Percentiles rank a stretch among this genome's conserved stretches.
Conservation (phyloP, 1,140 invertebrate species). For the Lineus longissimus region DNA sequence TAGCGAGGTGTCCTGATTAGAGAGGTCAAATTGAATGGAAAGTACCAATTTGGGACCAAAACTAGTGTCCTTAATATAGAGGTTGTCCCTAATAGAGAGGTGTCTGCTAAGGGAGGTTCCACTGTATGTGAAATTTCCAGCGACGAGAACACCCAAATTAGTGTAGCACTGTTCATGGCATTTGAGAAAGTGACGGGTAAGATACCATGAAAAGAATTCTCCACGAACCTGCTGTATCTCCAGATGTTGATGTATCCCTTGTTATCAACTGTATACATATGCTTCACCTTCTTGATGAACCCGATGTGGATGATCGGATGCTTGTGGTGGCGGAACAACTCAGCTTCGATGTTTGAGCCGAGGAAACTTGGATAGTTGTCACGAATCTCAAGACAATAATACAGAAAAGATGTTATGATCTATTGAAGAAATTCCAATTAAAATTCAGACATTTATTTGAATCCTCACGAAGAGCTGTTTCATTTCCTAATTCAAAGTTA, state of each 20-base stretch:
- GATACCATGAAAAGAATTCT: too few relatives aligned
- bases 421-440: neutral
- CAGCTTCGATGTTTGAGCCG: slow-evolving; percentile 27
- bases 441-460: slow-evolving; percentile 1
- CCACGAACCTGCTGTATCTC: slow-evolving; percentile 29
- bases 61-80: too few relatives aligned
- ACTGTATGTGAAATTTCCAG: too few relatives aligned
- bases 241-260: slow-evolving; percentile 33
- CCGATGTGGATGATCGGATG: slow-evolving; percentile 24
- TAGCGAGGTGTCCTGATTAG: too few relatives aligned
- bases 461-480: neutral
- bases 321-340: slow-evolving; percentile 31
- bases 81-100: too few relatives aligned
- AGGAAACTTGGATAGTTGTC: slow-evolving; percentile 20
- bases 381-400: neutral
- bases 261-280: slow-evolving; percentile 31
- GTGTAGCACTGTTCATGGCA: too few relatives aligned
- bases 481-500: too few relatives aligned
- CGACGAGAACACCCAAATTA: too few relatives aligned
- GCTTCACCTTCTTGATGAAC: slow-evolving; percentile 28
- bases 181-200: too few relatives aligned
- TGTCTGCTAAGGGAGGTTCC: too few relatives aligned
- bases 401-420: neutral
- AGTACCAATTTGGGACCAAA: too few relatives aligned
- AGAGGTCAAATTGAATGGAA: too few relatives aligned